phyloP scores from a whole-genome alignment of 2,797 vertebrate genomes.

The Lepus oiostolus region DNA sequence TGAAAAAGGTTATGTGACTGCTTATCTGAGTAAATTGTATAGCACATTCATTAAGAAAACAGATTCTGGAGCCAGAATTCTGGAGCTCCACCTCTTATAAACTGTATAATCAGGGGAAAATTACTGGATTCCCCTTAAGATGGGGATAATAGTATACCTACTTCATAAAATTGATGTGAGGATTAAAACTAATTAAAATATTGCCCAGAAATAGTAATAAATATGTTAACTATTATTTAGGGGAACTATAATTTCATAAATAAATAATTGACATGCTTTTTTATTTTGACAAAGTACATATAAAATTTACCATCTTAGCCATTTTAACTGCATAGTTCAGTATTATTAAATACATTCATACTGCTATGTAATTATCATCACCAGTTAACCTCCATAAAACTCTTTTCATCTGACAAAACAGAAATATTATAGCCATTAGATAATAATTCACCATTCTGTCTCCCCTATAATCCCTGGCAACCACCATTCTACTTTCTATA shows the following conservation, averaged over 20 bases:
- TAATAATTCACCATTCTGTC: not conserved
- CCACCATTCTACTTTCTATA: not conserved
- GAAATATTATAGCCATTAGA: not conserved
- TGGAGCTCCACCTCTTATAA: constrained; percentile 3
- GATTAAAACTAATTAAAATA: constrained; percentile 60
- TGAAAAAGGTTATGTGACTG: not conserved
- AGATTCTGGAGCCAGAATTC: not conserved
- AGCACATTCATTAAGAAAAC: constrained; percentile 46
- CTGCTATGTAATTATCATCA: not conserved
- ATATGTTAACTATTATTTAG: constrained; percentile 44
- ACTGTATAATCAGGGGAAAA: not conserved
- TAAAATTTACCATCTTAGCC: not conserved
- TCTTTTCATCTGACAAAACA: not conserved
- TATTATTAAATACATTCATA: not conserved
- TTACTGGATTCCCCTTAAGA: not conserved
- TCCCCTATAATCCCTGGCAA: not conserved
- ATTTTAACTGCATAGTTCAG: not conserved
- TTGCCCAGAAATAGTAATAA: not conserved
- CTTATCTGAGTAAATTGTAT: constrained; percentile 44
- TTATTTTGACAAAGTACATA: not conserved
- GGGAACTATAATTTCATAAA: constrained; percentile 27
- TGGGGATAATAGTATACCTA: not conserved
- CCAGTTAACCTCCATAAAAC: not conserved
- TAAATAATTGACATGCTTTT: not conserved
- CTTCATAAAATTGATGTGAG: constrained; percentile 3